Conservation (phyloP, 2,113 vertebrate species). For the Ptilorrhoa leucosticta region DNA sequence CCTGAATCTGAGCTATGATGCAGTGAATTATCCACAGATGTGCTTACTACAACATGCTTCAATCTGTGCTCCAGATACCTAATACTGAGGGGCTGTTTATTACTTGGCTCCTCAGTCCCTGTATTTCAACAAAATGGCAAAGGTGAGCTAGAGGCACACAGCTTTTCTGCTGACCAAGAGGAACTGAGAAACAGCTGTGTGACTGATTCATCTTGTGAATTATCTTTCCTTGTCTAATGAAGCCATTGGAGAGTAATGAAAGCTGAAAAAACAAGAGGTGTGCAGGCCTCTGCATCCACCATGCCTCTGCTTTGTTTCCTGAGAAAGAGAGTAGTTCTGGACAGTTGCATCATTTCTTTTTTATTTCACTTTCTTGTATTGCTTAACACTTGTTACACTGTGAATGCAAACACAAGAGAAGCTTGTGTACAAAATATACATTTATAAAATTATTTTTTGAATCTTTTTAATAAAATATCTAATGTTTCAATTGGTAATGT, state of each 20-base stretch:
- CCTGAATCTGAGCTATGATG: not conserved
- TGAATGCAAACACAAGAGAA: not conserved
- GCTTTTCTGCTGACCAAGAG: not conserved
- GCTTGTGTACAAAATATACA: not conserved
- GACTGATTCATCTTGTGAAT: not conserved
- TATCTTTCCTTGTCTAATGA: not conserved
- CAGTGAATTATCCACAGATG: not conserved
- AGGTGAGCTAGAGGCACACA: not conserved
- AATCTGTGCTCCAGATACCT: rapidly evolving
- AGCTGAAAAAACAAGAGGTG: not conserved
- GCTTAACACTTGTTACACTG: not conserved
- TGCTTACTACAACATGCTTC: not conserved
- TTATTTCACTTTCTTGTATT: not conserved
- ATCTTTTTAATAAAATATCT: not conserved
- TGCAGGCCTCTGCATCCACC: not conserved
- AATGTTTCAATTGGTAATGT: not conserved
- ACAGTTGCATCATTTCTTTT: not conserved
- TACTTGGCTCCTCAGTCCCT: not conserved
- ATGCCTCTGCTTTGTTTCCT: not conserved
- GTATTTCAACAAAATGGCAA: not conserved
- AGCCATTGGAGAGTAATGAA: not conserved
- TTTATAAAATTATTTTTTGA: not conserved
- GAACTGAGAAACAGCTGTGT: not conserved
- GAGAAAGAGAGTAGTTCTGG: not conserved
- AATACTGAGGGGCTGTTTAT: not conserved